phyloP scores from a whole-genome alignment of 2,797 vertebrate species.

The Premnoplex brunnescens region DNA sequence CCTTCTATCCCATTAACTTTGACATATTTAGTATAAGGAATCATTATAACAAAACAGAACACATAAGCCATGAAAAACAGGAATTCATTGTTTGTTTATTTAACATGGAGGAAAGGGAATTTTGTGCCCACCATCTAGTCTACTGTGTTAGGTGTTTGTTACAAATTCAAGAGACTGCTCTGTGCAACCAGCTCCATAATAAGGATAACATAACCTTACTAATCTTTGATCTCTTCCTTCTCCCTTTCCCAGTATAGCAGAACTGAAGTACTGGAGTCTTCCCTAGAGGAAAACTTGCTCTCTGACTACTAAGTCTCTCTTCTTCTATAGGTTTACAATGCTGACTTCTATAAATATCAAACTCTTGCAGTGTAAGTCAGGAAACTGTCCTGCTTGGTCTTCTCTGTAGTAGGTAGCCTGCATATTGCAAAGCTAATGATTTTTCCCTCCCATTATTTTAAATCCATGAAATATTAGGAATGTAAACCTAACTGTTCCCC shows the following conservation, averaged over 20 bases:
- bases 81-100: background rate
- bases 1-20: background rate
- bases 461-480: background rate
- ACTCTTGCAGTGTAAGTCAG: background rate
- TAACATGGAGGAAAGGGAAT: background rate
- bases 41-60: background rate
- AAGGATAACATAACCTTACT: background rate
- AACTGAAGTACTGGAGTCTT: background rate
- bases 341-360: background rate
- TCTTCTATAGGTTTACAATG: background rate
- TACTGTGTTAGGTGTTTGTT: background rate
- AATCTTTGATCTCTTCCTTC: background rate
- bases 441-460: constrained; percentile 1
- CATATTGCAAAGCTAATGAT: background rate
- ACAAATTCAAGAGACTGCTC: background rate
- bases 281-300: background rate
- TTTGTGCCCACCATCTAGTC: background rate
- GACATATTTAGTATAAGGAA: background rate
- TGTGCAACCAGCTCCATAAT: background rate
- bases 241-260: background rate
- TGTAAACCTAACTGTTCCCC: background rate
- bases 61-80: background rate
- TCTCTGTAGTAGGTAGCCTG: background rate
- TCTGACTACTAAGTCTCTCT: background rate
- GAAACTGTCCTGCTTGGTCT: background rate